Conservation (phyloP, 2,888 invertebrate species). For the Oligia fasciuncula region DNA sequence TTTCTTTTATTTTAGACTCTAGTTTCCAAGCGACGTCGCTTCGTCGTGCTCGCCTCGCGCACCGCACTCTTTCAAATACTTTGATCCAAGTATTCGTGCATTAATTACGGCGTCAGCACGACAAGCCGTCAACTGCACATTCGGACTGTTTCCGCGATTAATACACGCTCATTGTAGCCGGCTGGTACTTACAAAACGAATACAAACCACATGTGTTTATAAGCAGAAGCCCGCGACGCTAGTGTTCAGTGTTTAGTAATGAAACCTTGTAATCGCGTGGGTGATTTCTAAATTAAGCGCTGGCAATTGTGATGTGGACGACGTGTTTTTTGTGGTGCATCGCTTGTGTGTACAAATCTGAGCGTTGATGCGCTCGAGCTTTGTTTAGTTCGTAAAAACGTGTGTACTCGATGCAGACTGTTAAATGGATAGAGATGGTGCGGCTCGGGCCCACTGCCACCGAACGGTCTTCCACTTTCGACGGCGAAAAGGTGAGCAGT, state of each 20-base stretch:
- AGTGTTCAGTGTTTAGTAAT: slow-evolving; percentile 79
- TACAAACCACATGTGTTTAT: slow-evolving; percentile 81
- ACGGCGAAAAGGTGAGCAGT: slow-evolving; percentile 83
- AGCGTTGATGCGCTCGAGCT: slow-evolving; percentile 49
- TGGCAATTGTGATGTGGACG: slow-evolving; percentile 79
- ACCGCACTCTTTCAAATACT: slow-evolving; percentile 59
- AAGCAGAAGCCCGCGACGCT: slow-evolving; percentile 78
- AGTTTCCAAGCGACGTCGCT: slow-evolving; percentile 79
- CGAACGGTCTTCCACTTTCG: slow-evolving; percentile 82
- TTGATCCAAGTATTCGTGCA: slow-evolving; percentile 56
- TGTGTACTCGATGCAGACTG: slow-evolving; percentile 82
- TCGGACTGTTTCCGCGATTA: slow-evolving; percentile 72
- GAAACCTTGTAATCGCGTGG: slow-evolving; percentile 84
- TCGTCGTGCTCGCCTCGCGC: slow-evolving; percentile 76
- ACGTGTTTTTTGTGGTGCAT: slow-evolving; percentile 76
- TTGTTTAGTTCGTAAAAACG: slow-evolving; percentile 69
- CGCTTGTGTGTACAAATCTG: slow-evolving; percentile 64
- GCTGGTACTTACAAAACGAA: slow-evolving; percentile 68
- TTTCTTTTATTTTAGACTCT: slow-evolving; percentile 79
- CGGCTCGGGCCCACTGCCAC: slow-evolving; percentile 79
- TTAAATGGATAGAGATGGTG: slow-evolving; percentile 89
- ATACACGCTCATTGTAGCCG: slow-evolving; percentile 72
- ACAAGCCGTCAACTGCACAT: slow-evolving; percentile 65
- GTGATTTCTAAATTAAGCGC: slow-evolving; percentile 84
- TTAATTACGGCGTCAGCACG: slow-evolving; percentile 62